A percentile compares a stretch with the other conserved stretches of the same genome.
phyloP scores from a whole-genome alignment of 2,113 vertebrate genomes.

The Menidia beryllina region DNA sequence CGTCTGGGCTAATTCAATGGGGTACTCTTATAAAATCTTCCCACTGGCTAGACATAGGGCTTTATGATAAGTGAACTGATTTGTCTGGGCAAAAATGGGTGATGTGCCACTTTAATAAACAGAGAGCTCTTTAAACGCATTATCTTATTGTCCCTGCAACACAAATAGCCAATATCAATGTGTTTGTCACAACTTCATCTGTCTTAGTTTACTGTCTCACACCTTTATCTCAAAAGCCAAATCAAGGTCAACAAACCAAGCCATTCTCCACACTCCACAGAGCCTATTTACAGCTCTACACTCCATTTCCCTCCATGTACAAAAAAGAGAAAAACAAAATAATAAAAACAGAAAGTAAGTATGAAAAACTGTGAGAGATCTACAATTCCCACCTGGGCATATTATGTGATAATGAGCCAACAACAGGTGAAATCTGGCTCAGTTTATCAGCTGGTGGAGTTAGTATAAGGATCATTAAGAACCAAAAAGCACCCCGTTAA shows the following conservation, averaged over 20 bases:
- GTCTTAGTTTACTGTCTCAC: slow-evolving; percentile 21
- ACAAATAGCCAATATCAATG: slow-evolving; percentile 22
- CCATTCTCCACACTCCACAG: slow-evolving; percentile 35
- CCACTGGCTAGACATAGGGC: neutral
- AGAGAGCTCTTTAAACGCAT: slow-evolving; percentile 18
- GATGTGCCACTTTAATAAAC: slow-evolving; percentile 29
- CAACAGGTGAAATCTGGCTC: slow-evolving; percentile 75
- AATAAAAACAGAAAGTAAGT: neutral
- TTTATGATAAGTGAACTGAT: slow-evolving; percentile 10
- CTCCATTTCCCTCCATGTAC: slow-evolving; percentile 54
- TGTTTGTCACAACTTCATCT: slow-evolving; percentile 27
- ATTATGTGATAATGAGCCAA: slow-evolving; percentile 62
- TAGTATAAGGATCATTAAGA: slow-evolving; percentile 70
- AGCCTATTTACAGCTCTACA: slow-evolving; percentile 52
- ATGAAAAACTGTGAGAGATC: slow-evolving; percentile 38
- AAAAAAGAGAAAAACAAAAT: slow-evolving; percentile 15
- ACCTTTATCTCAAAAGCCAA: slow-evolving; percentile 63
- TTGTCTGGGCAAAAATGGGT: slow-evolving; percentile 3
- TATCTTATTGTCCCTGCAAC: slow-evolving; percentile 19
- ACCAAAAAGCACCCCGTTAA: slow-evolving; percentile 53
- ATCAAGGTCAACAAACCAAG: slow-evolving; percentile 62
- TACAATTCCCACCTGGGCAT: slow-evolving; percentile 59
- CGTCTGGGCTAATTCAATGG: neutral
- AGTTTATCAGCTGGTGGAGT: slow-evolving; percentile 56
- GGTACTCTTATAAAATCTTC: neutral